Conservation (phyloP, 2,113 vertebrate species). For the Hippopotamus amphibius region DNA sequence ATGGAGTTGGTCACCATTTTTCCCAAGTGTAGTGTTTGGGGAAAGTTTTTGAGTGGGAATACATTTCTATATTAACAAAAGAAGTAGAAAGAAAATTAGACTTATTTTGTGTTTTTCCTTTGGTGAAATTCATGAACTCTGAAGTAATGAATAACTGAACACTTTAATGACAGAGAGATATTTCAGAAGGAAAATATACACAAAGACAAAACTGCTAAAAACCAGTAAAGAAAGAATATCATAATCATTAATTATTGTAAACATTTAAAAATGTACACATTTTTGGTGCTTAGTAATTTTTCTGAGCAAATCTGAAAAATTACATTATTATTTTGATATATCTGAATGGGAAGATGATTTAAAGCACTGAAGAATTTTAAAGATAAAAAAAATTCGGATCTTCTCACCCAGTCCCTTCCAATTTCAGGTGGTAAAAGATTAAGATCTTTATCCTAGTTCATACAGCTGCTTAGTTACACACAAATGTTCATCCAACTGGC, state of each 20-base stretch:
- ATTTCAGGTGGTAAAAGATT: conserved; percentile 9
- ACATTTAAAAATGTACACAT: background rate
- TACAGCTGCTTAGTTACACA: conserved; percentile 17
- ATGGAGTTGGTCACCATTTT: background rate
- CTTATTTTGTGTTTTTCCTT: conserved; percentile 17
- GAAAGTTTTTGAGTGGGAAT: conserved; percentile 22
- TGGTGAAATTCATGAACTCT: conserved; percentile 24
- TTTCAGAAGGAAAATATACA: conserved; percentile 51
- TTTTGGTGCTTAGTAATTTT: conserved; percentile 30
- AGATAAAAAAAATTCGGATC: background rate
- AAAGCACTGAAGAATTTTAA: conserved; percentile 41
- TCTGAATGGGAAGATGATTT: background rate
- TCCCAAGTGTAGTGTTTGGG: background rate
- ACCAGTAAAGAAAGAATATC: background rate
- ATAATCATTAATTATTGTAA: conserved; percentile 7
- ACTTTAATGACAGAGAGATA: conserved; percentile 24
- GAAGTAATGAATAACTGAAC: background rate
- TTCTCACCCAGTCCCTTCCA: conserved; percentile 24
- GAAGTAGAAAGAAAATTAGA: conserved; percentile 36
- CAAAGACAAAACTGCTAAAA: conserved; percentile 27
- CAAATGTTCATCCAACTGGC: conserved; percentile 17
- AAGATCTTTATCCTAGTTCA: conserved; percentile 16
- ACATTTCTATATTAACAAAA: background rate
- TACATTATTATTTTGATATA: background rate
- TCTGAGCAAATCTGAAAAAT: background rate